Evolutionary conservation across 1,140 invertebrate species (phyloP).

Genomic region (Atta colombica): DNA sequence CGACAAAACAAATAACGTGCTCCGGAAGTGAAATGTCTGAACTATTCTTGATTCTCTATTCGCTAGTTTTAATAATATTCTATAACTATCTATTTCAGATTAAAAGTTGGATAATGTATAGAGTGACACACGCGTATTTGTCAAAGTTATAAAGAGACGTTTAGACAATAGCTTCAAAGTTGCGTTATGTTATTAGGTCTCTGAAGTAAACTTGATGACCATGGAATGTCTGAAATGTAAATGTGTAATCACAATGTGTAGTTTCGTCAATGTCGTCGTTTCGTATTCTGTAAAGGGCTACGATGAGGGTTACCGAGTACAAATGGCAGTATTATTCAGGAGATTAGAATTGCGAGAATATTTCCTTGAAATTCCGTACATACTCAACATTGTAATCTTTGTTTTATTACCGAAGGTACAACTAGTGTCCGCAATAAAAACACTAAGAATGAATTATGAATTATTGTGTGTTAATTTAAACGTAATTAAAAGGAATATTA

Average conservation of each 20-base stretch:
- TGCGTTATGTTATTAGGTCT: neutral
- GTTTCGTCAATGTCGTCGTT: conserved; percentile 65
- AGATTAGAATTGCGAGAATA: conserved; percentile 71
- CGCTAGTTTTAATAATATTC: neutral
- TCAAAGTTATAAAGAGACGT: neutral
- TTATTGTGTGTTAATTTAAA: neutral
- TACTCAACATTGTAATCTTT: conserved; percentile 61
- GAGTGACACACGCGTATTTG: neutral
- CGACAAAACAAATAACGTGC: neutral
- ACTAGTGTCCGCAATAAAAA: conserved; percentile 24
- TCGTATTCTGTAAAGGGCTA: conserved; percentile 38
- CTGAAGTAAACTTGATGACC: conserved; percentile 9
- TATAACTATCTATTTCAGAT: neutral
- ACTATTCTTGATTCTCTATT: neutral
- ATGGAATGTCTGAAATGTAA: conserved; percentile 72
- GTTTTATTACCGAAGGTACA: conserved; percentile 57
- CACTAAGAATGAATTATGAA: conserved; percentile 11
- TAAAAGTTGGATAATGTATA: neutral
- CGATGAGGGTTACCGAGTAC: conserved; percentile 57
- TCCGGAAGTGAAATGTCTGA: neutral
- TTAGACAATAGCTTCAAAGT: conserved; percentile 5
- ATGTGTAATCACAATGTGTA: conserved; percentile 69
- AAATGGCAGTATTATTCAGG: conserved; percentile 72
- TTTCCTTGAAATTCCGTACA: conserved; percentile 72
- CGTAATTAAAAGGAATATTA: neutral